Conservation (phyloP, 2,888 invertebrate species). For the Ectobius pallidus region DNA sequence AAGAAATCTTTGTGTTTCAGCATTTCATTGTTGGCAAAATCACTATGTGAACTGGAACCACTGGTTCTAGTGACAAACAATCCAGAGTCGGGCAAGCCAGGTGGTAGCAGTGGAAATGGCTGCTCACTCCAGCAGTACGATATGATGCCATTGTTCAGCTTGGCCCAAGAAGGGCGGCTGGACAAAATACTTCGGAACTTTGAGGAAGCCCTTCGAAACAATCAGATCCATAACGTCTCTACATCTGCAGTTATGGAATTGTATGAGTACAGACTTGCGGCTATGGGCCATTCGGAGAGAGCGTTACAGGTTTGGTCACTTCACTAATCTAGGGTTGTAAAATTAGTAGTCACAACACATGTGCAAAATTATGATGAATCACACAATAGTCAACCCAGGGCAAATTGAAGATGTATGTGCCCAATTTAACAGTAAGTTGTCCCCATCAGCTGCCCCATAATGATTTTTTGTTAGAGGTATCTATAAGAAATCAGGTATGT, state of each 20-base stretch:
- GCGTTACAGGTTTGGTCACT: slow-evolving; percentile 52
- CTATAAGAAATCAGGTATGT: not conserved
- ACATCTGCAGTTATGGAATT: slow-evolving; percentile 75
- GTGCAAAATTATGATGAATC: too few species aligned
- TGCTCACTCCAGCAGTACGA: slow-evolving; percentile 51
- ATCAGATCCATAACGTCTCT: slow-evolving; percentile 60
- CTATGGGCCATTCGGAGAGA: slow-evolving; percentile 60
- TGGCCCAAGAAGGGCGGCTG: slow-evolving; percentile 60
- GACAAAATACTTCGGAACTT: slow-evolving; percentile 59
- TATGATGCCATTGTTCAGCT: slow-evolving; percentile 54
- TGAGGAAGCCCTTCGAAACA: slow-evolving; percentile 53
- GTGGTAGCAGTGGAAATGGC: not conserved
- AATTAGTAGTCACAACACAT: too few species aligned
- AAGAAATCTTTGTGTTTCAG: slow-evolving; percentile 45
- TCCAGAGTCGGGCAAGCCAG: slow-evolving; percentile 34
- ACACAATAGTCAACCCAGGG: too few species aligned
- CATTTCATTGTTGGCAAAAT: slow-evolving; percentile 50
- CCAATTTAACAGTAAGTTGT: too few species aligned
- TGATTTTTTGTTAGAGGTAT: too few species aligned
- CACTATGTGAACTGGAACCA: slow-evolving; percentile 53
- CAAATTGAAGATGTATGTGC: not conserved
- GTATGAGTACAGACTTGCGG: slow-evolving; percentile 67
- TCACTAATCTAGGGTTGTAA: slow-evolving; percentile 46
- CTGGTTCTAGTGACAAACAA: slow-evolving; percentile 50
- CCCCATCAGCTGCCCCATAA: too few species aligned